Evolutionary conservation across 2,113 vertebrate genomes (phyloP), one percentile per base, ranked within the genome.

Genomic region (Nycticryphes semicollaris): DNA sequence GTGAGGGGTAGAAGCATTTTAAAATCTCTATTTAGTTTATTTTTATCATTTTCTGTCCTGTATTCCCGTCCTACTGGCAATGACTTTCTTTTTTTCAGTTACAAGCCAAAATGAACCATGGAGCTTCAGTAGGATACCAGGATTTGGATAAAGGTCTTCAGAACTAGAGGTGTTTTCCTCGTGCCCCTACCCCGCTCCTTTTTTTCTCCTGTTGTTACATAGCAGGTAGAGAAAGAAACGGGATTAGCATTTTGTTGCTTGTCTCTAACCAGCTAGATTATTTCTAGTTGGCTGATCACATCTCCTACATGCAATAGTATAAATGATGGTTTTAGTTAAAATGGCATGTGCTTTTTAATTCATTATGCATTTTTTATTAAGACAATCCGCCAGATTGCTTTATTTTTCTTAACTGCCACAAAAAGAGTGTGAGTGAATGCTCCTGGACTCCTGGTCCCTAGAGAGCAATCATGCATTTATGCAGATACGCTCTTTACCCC

Each of bases 301-400:
- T 97, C 57, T 94, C 30, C 35, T 82, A 59, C 23, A 57, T 57
- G 69, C 77, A 83, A n/a, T 63, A 33, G 59, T 87, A 87, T 79
- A 92, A 92, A 94, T 94, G 57, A 97, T 83, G 28, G 41, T 20
- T 41, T 96, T 94, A 66, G 43, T 79, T 89, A 85, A 91, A 94
- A 66, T 39, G 28, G 60, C 28, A 21, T 64, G 48, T 68, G 51
- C 39, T 91, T 87, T 86, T 75, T 13, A 82, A 93, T 91, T 89
- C 78, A 35, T 94, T 92, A 94, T 75, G 25, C 6, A 54, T 87
- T 88, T 39, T 66, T 66, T 23, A 84, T 89, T 81, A 85, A 84
- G 54, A 56, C 48, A 94, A 79, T 70, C 22, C 28, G 81, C n/a
- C 37, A 84, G 60, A 84, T 69, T 87, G 81, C 41, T 93, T 89